Percentiles rank a stretch among this genome's conserved stretches.
Evolutionary conservation across 2,797 vertebrate species (phyloP).

Genomic region (Danionella dracula): DNA sequence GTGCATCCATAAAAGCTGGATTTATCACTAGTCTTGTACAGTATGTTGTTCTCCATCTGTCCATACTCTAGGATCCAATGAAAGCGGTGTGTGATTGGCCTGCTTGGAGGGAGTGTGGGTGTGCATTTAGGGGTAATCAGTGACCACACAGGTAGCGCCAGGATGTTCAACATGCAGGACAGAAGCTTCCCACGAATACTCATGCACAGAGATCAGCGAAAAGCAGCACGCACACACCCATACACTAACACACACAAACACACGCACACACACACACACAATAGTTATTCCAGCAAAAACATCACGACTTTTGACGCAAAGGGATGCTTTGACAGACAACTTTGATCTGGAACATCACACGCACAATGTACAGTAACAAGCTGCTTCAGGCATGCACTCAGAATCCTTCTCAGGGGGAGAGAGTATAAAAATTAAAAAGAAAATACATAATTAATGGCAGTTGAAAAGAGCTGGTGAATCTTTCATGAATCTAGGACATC

Average conservation of each 20-base stretch:
- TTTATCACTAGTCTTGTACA: not conserved
- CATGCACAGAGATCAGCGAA: constrained; percentile 14
- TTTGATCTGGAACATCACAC: constrained; percentile 22
- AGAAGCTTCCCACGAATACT: not conserved
- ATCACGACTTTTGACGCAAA: constrained; percentile 27
- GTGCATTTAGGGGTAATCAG: not conserved
- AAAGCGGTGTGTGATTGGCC: not conserved
- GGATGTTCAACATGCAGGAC: constrained; percentile 16
- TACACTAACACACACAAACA: constrained; percentile 20
- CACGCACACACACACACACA: constrained; percentile 42
- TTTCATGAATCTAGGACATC: constrained; percentile 76
- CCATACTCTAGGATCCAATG: not conserved
- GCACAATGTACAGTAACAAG: not conserved
- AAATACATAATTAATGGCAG: constrained; percentile 75
- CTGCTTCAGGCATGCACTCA: constrained; percentile 2
- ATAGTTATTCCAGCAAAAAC: constrained; percentile 50
- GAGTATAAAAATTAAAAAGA: constrained; percentile 15
- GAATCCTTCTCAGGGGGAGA: constrained; percentile 30
- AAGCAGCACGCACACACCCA: constrained; percentile 28
- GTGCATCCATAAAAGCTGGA: not conserved
- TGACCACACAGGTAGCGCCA: not conserved
- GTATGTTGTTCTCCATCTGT: not conserved
- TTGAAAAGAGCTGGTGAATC: constrained; percentile 73
- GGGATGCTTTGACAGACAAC: constrained; percentile 9
- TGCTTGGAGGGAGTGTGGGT: not conserved